Conservation (phyloP, 1,140 invertebrate genomes). For the Euglossa dilemma region DNA sequence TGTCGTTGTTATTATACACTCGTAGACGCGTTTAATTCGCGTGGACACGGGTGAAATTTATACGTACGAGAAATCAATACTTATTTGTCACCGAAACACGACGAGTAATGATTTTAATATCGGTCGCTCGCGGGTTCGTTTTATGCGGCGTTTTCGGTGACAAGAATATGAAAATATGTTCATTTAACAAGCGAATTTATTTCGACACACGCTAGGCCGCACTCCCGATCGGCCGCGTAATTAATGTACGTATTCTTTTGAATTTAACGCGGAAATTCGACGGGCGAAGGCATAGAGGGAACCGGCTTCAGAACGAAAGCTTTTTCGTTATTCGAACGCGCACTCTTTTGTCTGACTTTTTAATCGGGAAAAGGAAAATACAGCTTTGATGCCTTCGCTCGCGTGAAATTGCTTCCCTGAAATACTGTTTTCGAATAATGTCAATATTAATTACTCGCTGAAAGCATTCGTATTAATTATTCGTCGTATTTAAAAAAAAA, state of each 20-base stretch:
- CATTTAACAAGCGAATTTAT: slow-evolving; percentile 4
- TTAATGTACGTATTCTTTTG: background rate
- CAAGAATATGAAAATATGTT: slow-evolving; percentile 1
- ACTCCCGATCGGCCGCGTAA: background rate
- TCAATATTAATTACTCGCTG: slow-evolving; percentile 2
- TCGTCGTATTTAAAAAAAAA: background rate
- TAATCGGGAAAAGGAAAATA: background rate
- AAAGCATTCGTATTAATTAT: slow-evolving; percentile 4
- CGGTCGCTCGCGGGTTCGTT: background rate
- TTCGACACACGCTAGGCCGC: background rate
- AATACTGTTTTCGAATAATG: background rate
- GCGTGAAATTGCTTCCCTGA: background rate
- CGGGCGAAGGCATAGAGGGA: no score
- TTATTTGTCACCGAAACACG: background rate
- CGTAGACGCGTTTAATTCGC: background rate
- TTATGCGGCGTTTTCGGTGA: background rate
- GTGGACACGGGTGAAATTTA: background rate
- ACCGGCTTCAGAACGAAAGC: background rate
- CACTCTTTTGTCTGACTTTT: background rate
- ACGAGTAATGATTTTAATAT: background rate
- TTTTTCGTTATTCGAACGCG: slow-evolving; percentile 3
- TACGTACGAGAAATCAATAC: background rate
- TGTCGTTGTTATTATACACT: background rate
- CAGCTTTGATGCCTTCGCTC: background rate
- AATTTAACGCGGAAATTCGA: background rate